Base-by-base conservation (phyloP, 2,888 invertebrate genomes). In the Drosophila engyochracea region DNA sequence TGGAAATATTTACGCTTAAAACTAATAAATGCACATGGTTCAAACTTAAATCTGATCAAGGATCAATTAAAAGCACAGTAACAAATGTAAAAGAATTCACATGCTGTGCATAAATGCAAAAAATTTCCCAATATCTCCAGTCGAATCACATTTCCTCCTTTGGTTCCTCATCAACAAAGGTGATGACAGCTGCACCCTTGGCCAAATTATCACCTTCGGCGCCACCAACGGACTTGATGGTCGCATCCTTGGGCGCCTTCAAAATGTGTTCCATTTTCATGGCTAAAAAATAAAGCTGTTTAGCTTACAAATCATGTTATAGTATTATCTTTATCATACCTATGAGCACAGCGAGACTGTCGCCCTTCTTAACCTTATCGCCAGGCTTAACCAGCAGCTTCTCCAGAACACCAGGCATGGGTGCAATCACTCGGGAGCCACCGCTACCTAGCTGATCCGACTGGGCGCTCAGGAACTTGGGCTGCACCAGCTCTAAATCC, bases 191-290 rank as follows among this genome's bases (percentile, higher is more conserved):
- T 2, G 95, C 94, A 53, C 96, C 96, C 91, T 98, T 99, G 16
- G 96, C 94, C 5, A 99, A 97, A 74, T 96, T 97, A 83, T 98
- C 97, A 0, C 99, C 99, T 35, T 71, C 95, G 94, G 96, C 95
- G 89, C 95, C 96, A 7, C 94, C 94, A 37, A 99, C 94, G 5
- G 95, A 95, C 55, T 96, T 95, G 4, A 99, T 95, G 9, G 94
- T 95, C 55, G 97, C 98, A 91, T 96, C 96, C 53, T 95, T 94
- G 0, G 96, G 96, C 4, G 99, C 97, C 83, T 97, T 97, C 19
- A 99, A 96, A 19, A 98, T 96, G 93, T 99, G 97, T 95, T 99
- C 99, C 99, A 99, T 99, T 94, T 99, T 99, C 99, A 99, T 99
- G 0, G 99, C 99, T 90, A 19, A 33, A 4, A 28, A 54, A 31